Evolutionary conservation across 2,113 vertebrate species (phyloP).

Genomic region (Chloropsis hardwickii): DNA sequence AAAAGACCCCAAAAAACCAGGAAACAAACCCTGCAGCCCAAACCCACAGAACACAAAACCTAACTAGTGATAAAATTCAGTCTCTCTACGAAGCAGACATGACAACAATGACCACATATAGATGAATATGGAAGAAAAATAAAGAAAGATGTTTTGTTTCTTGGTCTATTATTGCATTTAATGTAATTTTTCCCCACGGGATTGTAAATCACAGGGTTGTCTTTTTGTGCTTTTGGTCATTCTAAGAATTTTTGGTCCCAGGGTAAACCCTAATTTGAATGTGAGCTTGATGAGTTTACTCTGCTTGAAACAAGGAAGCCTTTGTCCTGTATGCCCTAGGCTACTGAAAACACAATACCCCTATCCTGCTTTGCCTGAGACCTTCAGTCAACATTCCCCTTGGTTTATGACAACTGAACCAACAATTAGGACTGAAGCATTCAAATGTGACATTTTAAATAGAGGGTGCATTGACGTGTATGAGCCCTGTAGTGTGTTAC

Average conservation of each 20-base stretch:
- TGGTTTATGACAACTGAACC: conserved; percentile 34
- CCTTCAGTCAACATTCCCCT: conserved; percentile 30
- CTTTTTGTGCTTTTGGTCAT: neutral
- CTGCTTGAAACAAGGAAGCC: conserved; percentile 32
- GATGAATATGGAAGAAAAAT: neutral
- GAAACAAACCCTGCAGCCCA: neutral
- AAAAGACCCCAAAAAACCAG: neutral
- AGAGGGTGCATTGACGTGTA: neutral
- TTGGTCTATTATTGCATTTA: neutral
- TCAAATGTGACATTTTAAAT: conserved; percentile 51
- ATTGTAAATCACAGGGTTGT: neutral
- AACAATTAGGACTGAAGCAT: conserved; percentile 37
- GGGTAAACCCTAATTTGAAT: conserved; percentile 3
- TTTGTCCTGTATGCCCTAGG: neutral
- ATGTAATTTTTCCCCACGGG: neutral
- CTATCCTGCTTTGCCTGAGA: conserved; percentile 27
- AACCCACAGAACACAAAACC: neutral
- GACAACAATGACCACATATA: neutral
- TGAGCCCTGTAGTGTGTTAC: neutral
- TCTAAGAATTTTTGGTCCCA: neutral
- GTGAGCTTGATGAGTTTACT: conserved; percentile 16
- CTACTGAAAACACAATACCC: neutral
- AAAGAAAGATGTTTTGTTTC: conserved; percentile 5
- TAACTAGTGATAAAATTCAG: neutral
- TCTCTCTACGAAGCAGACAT: neutral